Evolutionary conservation across 2,113 vertebrate genomes (phyloP).

Genomic region (Austrofundulus limnaeus): DNA sequence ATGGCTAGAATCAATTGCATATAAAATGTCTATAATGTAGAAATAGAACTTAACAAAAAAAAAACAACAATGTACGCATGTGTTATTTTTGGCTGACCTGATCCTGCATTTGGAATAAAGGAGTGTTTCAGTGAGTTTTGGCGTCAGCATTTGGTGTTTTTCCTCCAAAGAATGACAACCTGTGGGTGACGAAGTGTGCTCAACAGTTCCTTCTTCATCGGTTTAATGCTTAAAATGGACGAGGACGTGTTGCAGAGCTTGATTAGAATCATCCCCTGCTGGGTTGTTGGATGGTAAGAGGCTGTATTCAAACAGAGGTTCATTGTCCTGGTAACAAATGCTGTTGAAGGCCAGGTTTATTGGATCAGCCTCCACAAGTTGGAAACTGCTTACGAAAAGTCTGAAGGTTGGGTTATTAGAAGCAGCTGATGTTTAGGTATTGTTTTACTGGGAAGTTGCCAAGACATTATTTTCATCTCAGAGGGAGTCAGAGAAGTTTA

Average conservation of each 20-base stretch:
- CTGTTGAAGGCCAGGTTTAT: conserved; percentile 30
- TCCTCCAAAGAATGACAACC: conserved; percentile 24
- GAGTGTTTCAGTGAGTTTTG: conserved; percentile 74
- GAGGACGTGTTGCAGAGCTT: conserved; percentile 26
- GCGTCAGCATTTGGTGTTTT: conserved; percentile 52
- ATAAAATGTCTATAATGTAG: conserved; percentile 81
- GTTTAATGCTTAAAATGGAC: conserved; percentile 67
- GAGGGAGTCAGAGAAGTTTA: background rate
- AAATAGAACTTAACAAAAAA: conserved; percentile 77
- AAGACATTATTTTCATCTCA: background rate
- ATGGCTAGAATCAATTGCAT: conserved; percentile 86
- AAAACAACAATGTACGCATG: conserved; percentile 82
- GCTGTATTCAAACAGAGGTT: conserved; percentile 20
- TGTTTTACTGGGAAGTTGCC: background rate
- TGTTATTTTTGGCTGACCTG: conserved; percentile 74
- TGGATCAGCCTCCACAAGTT: conserved; percentile 34
- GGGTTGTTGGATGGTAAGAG: conserved; percentile 14
- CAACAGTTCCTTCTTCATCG: conserved; percentile 52
- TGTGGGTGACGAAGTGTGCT: conserved; percentile 13
- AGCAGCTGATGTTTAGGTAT: conserved; percentile 21
- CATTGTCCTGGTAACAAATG: conserved; percentile 41
- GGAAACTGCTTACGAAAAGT: conserved; percentile 35
- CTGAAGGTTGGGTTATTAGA: conserved; percentile 21
- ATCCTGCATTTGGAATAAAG: conserved; percentile 84
- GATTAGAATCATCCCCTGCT: conserved; percentile 42